Base-by-base conservation (phyloP, 2,888 invertebrate species). In the Drosophila pseudotakahashii region DNA sequence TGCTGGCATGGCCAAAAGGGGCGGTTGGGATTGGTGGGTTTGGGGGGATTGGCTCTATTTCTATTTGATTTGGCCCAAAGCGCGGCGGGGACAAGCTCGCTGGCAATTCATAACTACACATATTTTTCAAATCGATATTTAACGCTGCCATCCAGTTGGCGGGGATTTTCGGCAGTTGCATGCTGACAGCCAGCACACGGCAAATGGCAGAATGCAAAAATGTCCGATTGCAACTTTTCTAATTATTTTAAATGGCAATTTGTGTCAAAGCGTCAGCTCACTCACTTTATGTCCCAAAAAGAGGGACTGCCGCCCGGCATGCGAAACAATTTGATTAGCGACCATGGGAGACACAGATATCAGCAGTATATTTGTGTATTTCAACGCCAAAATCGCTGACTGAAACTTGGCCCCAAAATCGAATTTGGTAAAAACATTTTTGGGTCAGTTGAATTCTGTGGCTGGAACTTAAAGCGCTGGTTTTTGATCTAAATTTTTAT, bases 181-280 rank as follows among this genome's bases (percentile, higher is more conserved):
- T 71, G 73, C 36, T 71, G 70, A 71, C 73, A 73, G 71, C 54
- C 68, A 60, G 71, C 72, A 44, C 68, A 68, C 68, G 68, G 70
- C 68, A 44, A 54, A 64, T 63, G 44, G 51, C 62, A 58, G 42
- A 59, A 57, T 69, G 69, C 66, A 57, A 57, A 68, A 68, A 50
- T 57, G 70, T 68, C 55, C 69, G 57, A 68, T 69, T 67, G 79
- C 76, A 85, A 88, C 86, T 88, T 82, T 82, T 82, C 80, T 88
- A 82, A 82, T 82, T 82, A 82, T 82, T 82, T 82, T 77, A 82
- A 88, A 82, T 82, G 86, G 78, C 81, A 85, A 82, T 82, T 88
- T 79, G 77, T 79, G 79, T 82, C 85, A 75, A 59, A 54, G 75
- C 68, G 63, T 77, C 72, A 72, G 52, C 39, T 39, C 55, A 51